Percentiles rank a stretch among this genome's conserved stretches.
Conservation (phyloP, 2,797 vertebrate species). For the Lagorchestes hirsutus region DNA sequence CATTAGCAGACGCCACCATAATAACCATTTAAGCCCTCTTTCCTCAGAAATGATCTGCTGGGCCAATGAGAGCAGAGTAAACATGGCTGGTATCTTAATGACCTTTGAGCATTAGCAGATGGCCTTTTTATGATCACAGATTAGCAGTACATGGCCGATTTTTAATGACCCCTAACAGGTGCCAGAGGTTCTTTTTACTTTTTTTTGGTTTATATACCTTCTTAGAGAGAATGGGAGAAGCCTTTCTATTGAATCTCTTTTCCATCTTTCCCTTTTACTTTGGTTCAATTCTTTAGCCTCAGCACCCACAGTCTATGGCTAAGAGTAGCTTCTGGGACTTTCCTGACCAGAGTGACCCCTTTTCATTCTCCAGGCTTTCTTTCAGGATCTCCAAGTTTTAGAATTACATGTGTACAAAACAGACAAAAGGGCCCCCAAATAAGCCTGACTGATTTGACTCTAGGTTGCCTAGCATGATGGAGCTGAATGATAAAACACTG, state of each 20-base stretch:
- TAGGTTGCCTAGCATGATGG: neutral
- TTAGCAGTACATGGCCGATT: constrained; percentile 84
- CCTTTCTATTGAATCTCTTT: constrained; percentile 19
- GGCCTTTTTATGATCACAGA: constrained; percentile 88
- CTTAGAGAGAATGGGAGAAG: constrained; percentile 34
- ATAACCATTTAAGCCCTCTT: constrained; percentile 80
- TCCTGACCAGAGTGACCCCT: fast-evolving
- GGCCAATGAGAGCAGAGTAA: constrained; percentile 80
- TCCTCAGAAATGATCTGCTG: constrained; percentile 78
- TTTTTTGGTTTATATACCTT: constrained; percentile 62
- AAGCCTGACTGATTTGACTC: neutral
- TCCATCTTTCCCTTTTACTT: constrained; percentile 33
- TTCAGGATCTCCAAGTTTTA: neutral
- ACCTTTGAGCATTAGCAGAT: constrained; percentile 89
- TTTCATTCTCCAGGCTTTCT: neutral
- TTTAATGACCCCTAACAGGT: constrained; percentile 86
- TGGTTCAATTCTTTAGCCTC: constrained; percentile 15
- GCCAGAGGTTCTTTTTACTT: constrained; percentile 79
- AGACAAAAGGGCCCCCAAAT: neutral
- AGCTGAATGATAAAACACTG: constrained; percentile 6
- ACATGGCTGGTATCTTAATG: constrained; percentile 86
- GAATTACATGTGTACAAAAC: fast-evolving
- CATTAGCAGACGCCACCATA: constrained; percentile 73
- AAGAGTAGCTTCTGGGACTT: neutral
- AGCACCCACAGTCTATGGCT: neutral